phyloP scores from a whole-genome alignment of 2,797 vertebrate genomes.

The Anniella stebbinsi region DNA sequence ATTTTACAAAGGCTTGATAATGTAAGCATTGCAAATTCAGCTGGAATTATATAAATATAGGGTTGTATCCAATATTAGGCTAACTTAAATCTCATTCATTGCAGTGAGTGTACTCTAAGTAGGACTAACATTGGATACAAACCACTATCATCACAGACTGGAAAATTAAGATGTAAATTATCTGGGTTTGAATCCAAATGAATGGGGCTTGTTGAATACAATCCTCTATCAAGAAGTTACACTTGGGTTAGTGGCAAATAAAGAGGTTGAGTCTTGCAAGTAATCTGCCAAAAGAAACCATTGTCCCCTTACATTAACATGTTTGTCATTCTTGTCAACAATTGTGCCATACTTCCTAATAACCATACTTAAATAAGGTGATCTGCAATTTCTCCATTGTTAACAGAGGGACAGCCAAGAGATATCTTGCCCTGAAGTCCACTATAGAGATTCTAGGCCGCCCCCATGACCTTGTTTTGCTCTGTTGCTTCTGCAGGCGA shows the following conservation, averaged over 20 bases:
- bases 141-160: neutral
- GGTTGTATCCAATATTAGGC: no score
- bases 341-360: constrained; percentile 19
- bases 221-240: constrained; percentile 1
- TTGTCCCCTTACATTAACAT: constrained; percentile 5
- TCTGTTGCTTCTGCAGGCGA: constrained; percentile 80
- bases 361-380: constrained; percentile 24
- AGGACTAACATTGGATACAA: no score
- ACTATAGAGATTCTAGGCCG: neutral
- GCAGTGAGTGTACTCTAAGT: no score
- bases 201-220: no score
- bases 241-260: constrained; percentile 20
- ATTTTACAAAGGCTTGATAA: neutral
- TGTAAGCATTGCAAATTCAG: neutral
- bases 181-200: no score
- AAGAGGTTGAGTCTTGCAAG: neutral
- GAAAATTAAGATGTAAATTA: neutral
- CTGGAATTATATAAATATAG: neutral
- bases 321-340: constrained; percentile 8
- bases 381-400: neutral
- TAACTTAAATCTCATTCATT: no score
- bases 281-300: neutral
- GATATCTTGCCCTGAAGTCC: constrained; percentile 35
- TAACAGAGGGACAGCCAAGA: constrained; percentile 28
- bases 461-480: constrained; percentile 41